These are phyloP conservation scores for Plectrocnemia conspersa DNA, from an alignment of 1,140 invertebrate genomes.

Conservation along the genomic window DNA sequence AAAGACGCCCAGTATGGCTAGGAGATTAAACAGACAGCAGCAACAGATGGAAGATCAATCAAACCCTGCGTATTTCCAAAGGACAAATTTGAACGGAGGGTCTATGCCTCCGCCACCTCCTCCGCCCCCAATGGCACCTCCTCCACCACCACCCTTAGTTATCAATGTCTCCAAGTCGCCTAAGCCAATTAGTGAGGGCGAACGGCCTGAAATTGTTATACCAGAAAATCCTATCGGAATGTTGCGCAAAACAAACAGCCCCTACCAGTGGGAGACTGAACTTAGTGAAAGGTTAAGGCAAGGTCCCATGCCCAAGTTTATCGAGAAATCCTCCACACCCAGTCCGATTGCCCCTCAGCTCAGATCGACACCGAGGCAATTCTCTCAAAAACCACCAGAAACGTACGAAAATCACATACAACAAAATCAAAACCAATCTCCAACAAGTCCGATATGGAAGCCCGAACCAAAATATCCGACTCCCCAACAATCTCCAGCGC, in stretches of 20 bases:
- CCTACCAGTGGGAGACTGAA: conserved; percentile 51
- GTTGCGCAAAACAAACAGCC: conserved; percentile 51
- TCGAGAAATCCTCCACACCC: conserved; percentile 42
- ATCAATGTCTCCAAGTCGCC: conserved; percentile 46
- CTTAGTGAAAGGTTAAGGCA: conserved; percentile 43
- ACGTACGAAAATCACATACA: conserved; percentile 35
- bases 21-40: conserved; percentile 62
- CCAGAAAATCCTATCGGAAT: conserved; percentile 62
- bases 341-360: conserved; percentile 48
- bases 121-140: conserved; percentile 41
- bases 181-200: conserved; percentile 39
- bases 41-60: conserved; percentile 51
- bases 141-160: conserved; percentile 45
- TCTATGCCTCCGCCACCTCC: conserved; percentile 54
- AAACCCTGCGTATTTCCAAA: conserved; percentile 50
- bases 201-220: conserved; percentile 63
- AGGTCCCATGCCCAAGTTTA: conserved; percentile 46
- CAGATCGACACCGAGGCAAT: conserved; percentile 38
- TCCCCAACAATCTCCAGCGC: conserved; percentile 31
- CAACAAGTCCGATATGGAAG: conserved; percentile 48
- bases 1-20: conserved; percentile 80
- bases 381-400: conserved; percentile 43
- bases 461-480: conserved; percentile 47
- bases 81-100: conserved; percentile 38
- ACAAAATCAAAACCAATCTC: conserved; percentile 42